A percentile compares a stretch with the other conserved stretches of the same genome.
These are phyloP conservation scores for Melanostoma scalare DNA, from an alignment of 2,888 invertebrate species.

Conservation along the genomic window DNA sequence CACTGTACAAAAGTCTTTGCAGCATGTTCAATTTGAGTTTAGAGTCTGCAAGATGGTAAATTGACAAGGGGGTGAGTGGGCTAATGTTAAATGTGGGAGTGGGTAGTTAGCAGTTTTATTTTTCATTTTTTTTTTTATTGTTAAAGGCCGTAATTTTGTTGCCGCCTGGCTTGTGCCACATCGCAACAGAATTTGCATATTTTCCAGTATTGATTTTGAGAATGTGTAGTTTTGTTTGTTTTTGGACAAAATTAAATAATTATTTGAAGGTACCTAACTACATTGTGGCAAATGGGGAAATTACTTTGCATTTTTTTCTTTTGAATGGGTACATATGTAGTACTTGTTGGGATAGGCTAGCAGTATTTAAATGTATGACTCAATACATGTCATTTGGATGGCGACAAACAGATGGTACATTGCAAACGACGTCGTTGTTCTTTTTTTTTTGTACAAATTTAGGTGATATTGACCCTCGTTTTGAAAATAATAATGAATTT, in stretches of 20 bases:
- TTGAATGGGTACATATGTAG: not conserved
- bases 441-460: no score
- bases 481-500: no score
- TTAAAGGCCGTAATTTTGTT: slow-evolving; percentile 31
- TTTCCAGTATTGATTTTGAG: slow-evolving; percentile 46
- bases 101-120: slow-evolving; percentile 6
- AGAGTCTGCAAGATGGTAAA: slow-evolving; percentile 12
- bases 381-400: no score
- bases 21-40: not conserved
- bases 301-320: no score
- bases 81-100: slow-evolving; percentile 22
- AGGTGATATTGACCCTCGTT: no score
- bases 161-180: slow-evolving; percentile 14
- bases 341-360: slow-evolving; percentile 10
- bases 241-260: slow-evolving; percentile 43
- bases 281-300: no score
- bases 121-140: slow-evolving; percentile 9
- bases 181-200: slow-evolving; percentile 36
- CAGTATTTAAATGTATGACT: no score
- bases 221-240: slow-evolving; percentile 19
- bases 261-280: not conserved
- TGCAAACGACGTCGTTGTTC: no score
- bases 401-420: no score
- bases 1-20: not conserved
- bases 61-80: slow-evolving; percentile 2